phyloP scores from a whole-genome alignment of 1,140 invertebrate genomes.

The Protaetia brevitarsis region DNA sequence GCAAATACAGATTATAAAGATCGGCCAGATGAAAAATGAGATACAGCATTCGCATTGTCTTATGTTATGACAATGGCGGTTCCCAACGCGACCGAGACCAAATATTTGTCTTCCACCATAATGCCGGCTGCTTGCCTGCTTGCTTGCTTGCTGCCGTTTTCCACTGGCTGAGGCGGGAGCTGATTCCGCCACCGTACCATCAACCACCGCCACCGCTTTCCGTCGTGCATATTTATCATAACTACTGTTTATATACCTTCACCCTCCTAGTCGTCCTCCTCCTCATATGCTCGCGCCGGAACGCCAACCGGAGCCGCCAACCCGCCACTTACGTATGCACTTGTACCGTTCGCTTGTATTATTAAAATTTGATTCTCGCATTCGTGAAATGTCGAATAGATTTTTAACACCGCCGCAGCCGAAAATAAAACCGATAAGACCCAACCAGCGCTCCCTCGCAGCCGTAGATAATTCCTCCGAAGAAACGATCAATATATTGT shows the following conservation, averaged over 20 bases:
- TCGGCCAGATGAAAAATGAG: constrained; percentile 52
- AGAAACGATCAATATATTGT: constrained; percentile 3
- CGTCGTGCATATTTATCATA: constrained; percentile 46
- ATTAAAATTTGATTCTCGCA: constrained; percentile 48
- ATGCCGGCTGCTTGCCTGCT: constrained; percentile 33
- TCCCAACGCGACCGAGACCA: constrained; percentile 47
- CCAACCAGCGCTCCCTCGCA: background rate
- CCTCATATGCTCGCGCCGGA: background rate
- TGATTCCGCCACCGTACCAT: constrained; percentile 15
- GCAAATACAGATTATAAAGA: constrained; percentile 52
- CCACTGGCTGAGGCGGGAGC: background rate
- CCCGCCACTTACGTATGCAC: constrained; percentile 47
- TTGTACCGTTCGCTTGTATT: constrained; percentile 46
- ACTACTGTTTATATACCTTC: constrained; percentile 51
- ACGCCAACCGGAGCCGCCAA: constrained; percentile 18
- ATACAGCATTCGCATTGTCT: constrained; percentile 51
- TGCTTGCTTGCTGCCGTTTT: constrained; percentile 9
- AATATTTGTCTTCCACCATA: constrained; percentile 51
- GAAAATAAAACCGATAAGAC: constrained; percentile 5
- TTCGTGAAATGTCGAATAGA: constrained; percentile 13
- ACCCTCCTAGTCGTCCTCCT: constrained; percentile 34
- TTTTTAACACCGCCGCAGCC: constrained; percentile 9
- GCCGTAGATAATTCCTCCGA: background rate
- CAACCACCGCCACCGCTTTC: constrained; percentile 26
- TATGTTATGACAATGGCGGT: constrained; percentile 51